A percentile compares a stretch with the other conserved stretches of the same genome.
These are phyloP conservation scores for Lycodopsis pacificus DNA, from an alignment of 2,797 vertebrate genomes.

Conservation along the genomic window DNA sequence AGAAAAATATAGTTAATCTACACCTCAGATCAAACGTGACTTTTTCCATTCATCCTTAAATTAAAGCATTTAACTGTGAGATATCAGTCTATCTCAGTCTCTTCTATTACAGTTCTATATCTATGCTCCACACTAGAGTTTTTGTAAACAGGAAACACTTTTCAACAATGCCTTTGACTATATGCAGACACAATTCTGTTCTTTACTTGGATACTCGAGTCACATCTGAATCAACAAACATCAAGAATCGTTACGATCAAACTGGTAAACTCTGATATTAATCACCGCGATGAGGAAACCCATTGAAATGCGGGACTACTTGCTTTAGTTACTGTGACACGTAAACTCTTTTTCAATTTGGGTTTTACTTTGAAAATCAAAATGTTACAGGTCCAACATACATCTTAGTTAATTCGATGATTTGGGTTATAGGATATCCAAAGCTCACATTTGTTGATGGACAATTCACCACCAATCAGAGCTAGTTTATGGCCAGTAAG, in stretches of 20 bases:
- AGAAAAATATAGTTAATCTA: neutral
- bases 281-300: neutral
- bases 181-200: too few relatives aligned
- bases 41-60: neutral
- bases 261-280: neutral
- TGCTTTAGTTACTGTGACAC: slow-evolving; percentile 6
- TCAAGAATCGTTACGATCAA: neutral
- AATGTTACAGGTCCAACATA: neutral
- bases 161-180: neutral
- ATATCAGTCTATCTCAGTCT: neutral
- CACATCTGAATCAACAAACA: neutral
- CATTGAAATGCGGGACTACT: neutral
- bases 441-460: neutral
- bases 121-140: neutral
- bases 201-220: neutral
- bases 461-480: neutral
- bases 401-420: neutral
- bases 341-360: neutral
- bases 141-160: slow-evolving; percentile 1
- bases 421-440: neutral
- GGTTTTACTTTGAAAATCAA: neutral
- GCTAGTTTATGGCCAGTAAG: neutral
- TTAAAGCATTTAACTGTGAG: neutral
- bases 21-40: neutral
- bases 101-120: neutral